Conservation (phyloP, 2,113 vertebrate genomes). For the Pavo muticus region DNA sequence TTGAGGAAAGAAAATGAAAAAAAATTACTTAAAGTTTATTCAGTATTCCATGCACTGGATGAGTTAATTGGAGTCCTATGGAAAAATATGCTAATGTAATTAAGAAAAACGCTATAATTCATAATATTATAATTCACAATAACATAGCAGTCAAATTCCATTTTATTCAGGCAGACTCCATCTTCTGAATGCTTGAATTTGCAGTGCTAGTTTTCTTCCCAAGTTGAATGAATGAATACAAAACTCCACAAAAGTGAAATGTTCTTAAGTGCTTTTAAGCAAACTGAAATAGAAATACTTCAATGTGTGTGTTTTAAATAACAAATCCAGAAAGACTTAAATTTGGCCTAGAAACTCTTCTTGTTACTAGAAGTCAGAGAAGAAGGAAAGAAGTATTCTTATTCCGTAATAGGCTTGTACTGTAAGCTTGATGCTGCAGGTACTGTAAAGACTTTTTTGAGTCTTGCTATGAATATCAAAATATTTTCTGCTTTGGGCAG, state of each 20-base stretch:
- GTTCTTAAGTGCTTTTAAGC: neutral
- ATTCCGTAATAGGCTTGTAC: too few species aligned
- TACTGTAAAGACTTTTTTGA: neutral
- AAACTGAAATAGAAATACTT: neutral
- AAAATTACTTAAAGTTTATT: neutral
- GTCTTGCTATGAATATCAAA: neutral
- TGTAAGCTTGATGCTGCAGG: neutral
- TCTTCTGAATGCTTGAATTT: neutral
- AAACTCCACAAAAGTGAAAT: neutral
- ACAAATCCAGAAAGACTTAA: neutral
- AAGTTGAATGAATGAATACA: neutral
- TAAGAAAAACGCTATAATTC: neutral
- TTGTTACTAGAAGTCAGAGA: neutral
- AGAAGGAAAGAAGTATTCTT: neutral
- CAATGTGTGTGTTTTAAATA: neutral
- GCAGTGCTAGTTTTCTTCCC: neutral
- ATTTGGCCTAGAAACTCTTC: neutral
- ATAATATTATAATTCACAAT: neutral
- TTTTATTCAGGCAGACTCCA: neutral
- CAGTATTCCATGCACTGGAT: neutral
- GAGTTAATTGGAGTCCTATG: neutral
- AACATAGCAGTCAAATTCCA: neutral
- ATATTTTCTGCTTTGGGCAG: too few species aligned
- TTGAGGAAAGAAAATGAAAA: neutral
- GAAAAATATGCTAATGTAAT: neutral